Base-by-base conservation (phyloP, 2,888 invertebrate species). In the Luffia ferchaultella region DNA sequence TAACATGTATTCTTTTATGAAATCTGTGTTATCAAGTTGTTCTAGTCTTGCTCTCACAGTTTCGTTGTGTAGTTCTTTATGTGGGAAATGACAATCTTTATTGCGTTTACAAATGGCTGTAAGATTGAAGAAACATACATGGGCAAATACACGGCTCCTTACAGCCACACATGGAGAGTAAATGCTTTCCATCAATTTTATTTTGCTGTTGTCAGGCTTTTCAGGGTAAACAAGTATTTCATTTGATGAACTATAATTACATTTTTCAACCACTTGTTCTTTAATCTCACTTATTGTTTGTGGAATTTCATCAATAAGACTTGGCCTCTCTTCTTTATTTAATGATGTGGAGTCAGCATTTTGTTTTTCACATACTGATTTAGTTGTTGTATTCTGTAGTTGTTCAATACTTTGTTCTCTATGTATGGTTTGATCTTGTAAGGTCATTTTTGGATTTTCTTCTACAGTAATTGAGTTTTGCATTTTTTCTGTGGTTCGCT, bases 291-390 rank as follows among this genome's bases (percentile, higher is more conserved):
- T n/a, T n/a, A n/a, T n/a, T n/a, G n/a, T n/a, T n/a, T n/a, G n/a
- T n/a, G n/a, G n/a, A n/a, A n/a, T n/a, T n/a, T n/a, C n/a, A n/a
- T n/a, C n/a, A n/a, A n/a, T n/a, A n/a, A n/a, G n/a, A n/a, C n/a
- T n/a, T n/a, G n/a, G n/a, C n/a, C 48, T 53, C 16, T 54, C 54
- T 18, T 67, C 64, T 53, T 59, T 69, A 20, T 61, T 56, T 17
- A 68, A 58, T 5, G 70, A 71, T 1, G 76, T 75, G 1, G 76
- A 73, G 59, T 74, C 74, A 0, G 73, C 73, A 48, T 64, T 73
- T 54, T 73, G 70, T 57, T 73, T 75, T 53, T 74, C 70, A 44
- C 71, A 72, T 42, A 69, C 52, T 1, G 48, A 55, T 52, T 52
- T 51, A 16, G 51, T 55, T 53, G 54, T 58, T 1, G 49, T 18